Evolutionary conservation across 1,140 invertebrate species (phyloP).

Genomic region (Spodoptera litura): DNA sequence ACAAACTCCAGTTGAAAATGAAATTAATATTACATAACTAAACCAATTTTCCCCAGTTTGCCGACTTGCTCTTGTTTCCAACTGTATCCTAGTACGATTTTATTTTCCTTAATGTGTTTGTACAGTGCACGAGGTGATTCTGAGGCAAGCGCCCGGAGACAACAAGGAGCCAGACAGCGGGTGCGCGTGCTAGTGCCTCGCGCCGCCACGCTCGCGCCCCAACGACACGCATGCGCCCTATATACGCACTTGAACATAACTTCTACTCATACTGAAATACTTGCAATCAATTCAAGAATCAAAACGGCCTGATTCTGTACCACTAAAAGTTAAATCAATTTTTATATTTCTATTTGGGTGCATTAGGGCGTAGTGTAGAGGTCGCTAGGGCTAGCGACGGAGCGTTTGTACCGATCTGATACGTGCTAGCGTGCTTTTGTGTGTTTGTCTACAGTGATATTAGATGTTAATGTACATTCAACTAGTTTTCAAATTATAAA

Average conservation of each 20-base stretch:
- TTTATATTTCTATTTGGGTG: neutral
- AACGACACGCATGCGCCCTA: neutral
- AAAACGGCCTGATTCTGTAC: neutral
- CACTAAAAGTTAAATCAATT: neutral
- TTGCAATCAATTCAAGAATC: too few relatives aligned
- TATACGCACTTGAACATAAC: neutral
- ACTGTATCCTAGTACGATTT: constrained; percentile 54
- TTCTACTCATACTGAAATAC: too few relatives aligned
- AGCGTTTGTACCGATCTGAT: constrained; percentile 50
- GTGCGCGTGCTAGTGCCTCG: constrained; percentile 92
- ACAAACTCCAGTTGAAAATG: too few relatives aligned
- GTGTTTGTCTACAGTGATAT: constrained; percentile 69
- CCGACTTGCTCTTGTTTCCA: constrained; percentile 7
- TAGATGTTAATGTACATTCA: constrained; percentile 61
- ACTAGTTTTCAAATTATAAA: constrained; percentile 44
- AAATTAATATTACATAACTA: neutral
- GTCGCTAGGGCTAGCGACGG: constrained; percentile 27
- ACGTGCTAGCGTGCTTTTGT: constrained; percentile 67
- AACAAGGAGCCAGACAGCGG: constrained; percentile 95
- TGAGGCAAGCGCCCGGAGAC: constrained; percentile 98
- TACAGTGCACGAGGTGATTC: constrained; percentile 98
- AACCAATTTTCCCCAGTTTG: neutral
- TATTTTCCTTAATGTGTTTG: constrained; percentile 85
- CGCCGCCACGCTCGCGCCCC: neutral
- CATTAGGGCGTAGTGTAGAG: neutral